These are phyloP conservation scores for Actias luna DNA, from an alignment of 2,888 invertebrate species.

Conservation along the genomic window DNA sequence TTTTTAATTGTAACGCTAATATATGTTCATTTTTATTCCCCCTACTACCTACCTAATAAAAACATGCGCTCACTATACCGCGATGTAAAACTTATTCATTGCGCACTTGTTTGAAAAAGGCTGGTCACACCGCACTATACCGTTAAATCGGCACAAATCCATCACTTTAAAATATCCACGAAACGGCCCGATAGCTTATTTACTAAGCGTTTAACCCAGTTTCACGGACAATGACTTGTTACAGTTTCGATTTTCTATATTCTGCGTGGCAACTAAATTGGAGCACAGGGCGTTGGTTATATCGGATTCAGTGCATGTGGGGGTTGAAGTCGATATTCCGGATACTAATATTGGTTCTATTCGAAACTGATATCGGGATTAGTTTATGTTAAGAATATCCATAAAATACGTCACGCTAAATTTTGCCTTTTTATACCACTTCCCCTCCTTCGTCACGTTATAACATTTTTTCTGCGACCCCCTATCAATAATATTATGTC, in stretches of 20 bases:
- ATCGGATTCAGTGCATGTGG: neutral
- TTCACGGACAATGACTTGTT: conserved; percentile 11
- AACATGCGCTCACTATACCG: too few relatives aligned
- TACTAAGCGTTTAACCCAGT: conserved; percentile 6
- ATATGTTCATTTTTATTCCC: too few relatives aligned
- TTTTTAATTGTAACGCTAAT: too few relatives aligned
- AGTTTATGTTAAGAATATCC: too few relatives aligned
- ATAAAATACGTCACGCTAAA: too few relatives aligned
- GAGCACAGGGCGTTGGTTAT: neutral
- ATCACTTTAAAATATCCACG: neutral
- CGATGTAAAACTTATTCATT: too few relatives aligned
- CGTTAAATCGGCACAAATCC: neutral
- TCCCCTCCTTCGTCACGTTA: too few relatives aligned
- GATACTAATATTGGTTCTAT: neutral
- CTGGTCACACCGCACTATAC: neutral
- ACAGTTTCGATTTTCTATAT: conserved; percentile 1
- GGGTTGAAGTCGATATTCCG: neutral
- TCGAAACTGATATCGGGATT: neutral
- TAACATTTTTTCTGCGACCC: too few relatives aligned
- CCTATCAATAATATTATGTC: too few relatives aligned
- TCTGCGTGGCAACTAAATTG: conserved; percentile 3
- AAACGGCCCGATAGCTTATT: neutral
- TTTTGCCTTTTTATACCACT: too few relatives aligned
- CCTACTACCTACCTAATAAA: too few relatives aligned
- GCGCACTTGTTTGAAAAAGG: too few relatives aligned